Evolutionary conservation across 2,797 vertebrate species (phyloP).

Genomic region (Threskiornis aethiopicus): DNA sequence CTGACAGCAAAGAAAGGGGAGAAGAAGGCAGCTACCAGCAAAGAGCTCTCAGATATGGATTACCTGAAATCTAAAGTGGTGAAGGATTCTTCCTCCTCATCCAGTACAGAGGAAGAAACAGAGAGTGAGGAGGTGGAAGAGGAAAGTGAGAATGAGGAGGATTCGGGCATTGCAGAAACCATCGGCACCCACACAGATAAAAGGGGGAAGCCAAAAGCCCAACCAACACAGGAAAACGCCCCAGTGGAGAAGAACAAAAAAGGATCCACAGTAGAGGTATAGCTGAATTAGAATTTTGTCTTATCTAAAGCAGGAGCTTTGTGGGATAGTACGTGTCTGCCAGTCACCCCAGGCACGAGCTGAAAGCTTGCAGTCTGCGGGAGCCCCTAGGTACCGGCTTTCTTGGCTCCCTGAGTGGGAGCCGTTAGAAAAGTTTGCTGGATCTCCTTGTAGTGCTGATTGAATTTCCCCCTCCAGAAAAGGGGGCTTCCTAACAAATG

Average conservation of each 20-base stretch:
- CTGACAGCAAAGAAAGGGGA: slow-evolving; percentile 23
- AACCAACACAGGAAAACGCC: slow-evolving; percentile 52
- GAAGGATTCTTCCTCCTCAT: neutral
- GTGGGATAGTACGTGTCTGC: fast-evolving
- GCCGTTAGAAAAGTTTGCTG: neutral
- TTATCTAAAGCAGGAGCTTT: neutral
- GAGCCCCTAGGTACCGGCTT: neutral
- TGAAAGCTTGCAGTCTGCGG: neutral
- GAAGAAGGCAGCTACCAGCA: slow-evolving; percentile 53
- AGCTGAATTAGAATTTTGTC: neutral
- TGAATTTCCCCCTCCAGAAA: neutral
- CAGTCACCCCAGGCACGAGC: neutral
- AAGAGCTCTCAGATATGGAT: slow-evolving; percentile 90
- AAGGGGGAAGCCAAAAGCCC: neutral
- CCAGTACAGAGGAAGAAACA: slow-evolving; percentile 55
- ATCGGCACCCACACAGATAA: neutral
- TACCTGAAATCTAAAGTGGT: slow-evolving; percentile 93
- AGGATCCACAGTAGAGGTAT: slow-evolving; percentile 45
- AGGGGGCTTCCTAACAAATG: neutral
- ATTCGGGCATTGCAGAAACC: neutral
- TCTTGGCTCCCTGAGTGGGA: neutral
- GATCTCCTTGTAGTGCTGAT: neutral
- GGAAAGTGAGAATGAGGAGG: slow-evolving; percentile 39
- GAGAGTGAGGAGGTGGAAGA: slow-evolving; percentile 17
- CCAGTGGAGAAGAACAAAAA: neutral